phyloP scores from a whole-genome alignment of 2,888 invertebrate genomes.

The Helobdella robusta region DNA sequence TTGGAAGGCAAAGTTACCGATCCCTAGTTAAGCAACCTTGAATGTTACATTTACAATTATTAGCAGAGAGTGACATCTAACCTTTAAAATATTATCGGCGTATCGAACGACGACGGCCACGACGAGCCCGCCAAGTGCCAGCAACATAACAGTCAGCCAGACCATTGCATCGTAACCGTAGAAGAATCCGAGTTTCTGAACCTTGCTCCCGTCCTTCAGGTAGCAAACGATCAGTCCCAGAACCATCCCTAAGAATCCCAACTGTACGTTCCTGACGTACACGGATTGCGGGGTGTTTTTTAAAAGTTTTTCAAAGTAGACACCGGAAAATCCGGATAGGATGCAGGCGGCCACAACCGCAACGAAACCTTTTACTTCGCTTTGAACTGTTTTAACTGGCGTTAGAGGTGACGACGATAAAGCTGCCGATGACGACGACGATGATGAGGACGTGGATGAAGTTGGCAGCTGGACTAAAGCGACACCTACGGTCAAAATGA shows the following conservation, averaged over 20 bases:
- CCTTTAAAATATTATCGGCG: constrained; percentile 88
- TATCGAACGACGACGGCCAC: constrained; percentile 98
- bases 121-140: constrained; percentile 88
- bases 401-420: not conserved
- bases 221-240: constrained; percentile 76
- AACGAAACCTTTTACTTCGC: constrained; percentile 40
- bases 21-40: no score
- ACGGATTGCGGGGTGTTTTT: constrained; percentile 66
- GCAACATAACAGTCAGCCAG: constrained; percentile 65
- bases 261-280: constrained; percentile 96
- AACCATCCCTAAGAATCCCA: constrained; percentile 81
- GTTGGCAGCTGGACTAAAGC: constrained; percentile 51
- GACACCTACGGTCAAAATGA: constrained; percentile 52
- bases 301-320: constrained; percentile 90
- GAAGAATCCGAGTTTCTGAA: constrained; percentile 62
- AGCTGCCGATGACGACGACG: not conserved
- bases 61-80: no score
- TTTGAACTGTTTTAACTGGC: constrained; percentile 38
- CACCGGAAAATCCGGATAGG: constrained; percentile 91
- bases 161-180: constrained; percentile 59
- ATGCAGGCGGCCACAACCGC: constrained; percentile 57
- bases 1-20: no score
- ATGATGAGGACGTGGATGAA: constrained; percentile 28
- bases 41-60: no score
- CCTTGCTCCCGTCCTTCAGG: constrained; percentile 41